A percentile compares a stretch with the other conserved stretches of the same genome.
Evolutionary conservation across 2,797 vertebrate species (phyloP).

Genomic region (Carduelis carduelis): DNA sequence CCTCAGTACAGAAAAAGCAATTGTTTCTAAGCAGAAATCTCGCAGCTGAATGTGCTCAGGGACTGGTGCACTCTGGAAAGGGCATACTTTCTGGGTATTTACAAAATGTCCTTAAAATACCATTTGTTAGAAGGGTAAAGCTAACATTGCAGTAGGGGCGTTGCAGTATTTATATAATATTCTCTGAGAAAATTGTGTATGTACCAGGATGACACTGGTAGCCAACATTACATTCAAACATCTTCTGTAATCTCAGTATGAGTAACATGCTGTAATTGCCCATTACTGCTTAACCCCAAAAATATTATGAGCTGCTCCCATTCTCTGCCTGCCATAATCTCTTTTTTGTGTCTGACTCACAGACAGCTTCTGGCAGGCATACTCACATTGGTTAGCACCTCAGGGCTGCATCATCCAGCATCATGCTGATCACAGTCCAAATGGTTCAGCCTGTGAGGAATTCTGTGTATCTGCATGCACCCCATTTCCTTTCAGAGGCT

Average conservation of each 20-base stretch:
- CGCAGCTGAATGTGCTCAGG: neutral
- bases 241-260: neutral
- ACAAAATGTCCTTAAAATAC: neutral
- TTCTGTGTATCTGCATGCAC: neutral
- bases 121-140: neutral
- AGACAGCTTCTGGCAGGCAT: neutral
- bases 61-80: neutral
- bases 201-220: neutral
- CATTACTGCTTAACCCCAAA: neutral
- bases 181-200: neutral
- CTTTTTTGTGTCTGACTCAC: neutral
- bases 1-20: neutral
- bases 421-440: neutral
- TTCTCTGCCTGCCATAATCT: neutral
- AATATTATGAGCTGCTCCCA: neutral
- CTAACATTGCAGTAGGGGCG: neutral
- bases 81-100: neutral
- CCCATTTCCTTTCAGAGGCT: neutral
- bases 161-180: neutral
- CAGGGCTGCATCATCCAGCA: neutral
- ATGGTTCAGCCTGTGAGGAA: neutral
- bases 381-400: neutral
- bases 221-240: neutral
- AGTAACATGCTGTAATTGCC: neutral
- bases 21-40: neutral